Evolutionary conservation across 2,113 vertebrate species (phyloP).

Genomic region (Psephotus haematonotus): DNA sequence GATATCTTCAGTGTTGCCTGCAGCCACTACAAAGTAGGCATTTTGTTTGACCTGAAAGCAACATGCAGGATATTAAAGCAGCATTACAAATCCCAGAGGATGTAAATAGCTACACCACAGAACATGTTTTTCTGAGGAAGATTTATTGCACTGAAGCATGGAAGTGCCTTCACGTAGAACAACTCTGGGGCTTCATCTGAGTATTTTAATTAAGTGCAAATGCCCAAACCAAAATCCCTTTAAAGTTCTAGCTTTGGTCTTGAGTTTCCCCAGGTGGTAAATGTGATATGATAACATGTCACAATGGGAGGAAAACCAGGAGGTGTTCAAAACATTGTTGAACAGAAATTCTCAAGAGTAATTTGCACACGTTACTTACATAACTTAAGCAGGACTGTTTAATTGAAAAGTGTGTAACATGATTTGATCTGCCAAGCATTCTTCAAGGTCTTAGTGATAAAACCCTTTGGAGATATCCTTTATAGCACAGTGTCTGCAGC

Average conservation of each 20-base stretch:
- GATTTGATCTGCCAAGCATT: not conserved
- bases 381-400: not conserved
- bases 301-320: not conserved
- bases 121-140: not conserved
- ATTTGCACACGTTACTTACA: not conserved
- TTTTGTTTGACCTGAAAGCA: not conserved
- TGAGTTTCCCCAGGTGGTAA: not conserved
- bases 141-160: not conserved
- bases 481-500: not conserved
- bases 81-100: not conserved
- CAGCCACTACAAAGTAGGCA: fast-evolving
- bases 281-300: not conserved
- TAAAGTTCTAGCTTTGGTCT: not conserved
- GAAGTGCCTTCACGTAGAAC: not conserved
- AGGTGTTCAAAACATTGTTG: not conserved
- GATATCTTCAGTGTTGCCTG: not conserved
- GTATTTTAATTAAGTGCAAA: not conserved
- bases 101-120: not conserved
- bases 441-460: not conserved
- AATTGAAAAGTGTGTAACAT: not conserved
- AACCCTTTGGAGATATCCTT: not conserved
- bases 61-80: not conserved
- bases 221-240: not conserved
- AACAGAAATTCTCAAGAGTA: slow-evolving; percentile 1
- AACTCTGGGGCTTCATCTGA: not conserved